A percentile compares a stretch with the other conserved stretches of the same genome.
Evolutionary conservation across 2,797 vertebrate genomes (phyloP).

Genomic region (Halcyon leucocephala): DNA sequence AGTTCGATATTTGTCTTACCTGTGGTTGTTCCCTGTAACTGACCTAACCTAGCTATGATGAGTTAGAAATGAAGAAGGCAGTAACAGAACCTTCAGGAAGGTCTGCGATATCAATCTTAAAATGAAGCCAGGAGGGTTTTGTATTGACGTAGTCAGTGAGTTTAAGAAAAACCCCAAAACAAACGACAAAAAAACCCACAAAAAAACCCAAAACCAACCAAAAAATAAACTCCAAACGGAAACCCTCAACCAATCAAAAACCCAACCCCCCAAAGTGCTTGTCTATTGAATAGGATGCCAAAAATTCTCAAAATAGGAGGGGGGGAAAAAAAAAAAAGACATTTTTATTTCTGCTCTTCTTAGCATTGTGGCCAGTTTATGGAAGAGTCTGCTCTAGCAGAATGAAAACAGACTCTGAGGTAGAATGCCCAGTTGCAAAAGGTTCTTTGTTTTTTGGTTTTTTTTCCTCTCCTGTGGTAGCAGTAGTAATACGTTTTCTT

Average conservation of each 20-base stretch:
- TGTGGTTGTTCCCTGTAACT: neutral
- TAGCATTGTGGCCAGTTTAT: neutral
- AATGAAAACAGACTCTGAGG: neutral
- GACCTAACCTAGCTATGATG: neutral
- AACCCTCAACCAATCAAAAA: no score
- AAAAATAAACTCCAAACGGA: no score
- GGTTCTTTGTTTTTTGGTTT: neutral
- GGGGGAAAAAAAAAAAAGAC: neutral
- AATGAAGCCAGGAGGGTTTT: neutral
- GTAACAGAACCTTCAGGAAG: neutral
- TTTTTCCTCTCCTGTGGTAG: no score
- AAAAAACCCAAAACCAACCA: neutral
- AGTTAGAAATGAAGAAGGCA: neutral
- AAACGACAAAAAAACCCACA: no score
- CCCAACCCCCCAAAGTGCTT: neutral
- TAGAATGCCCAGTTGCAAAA: neutral
- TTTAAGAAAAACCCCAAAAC: neutral
- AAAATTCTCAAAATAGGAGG: neutral
- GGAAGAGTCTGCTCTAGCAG: neutral
- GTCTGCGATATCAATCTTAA: neutral
- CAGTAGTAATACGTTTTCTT: neutral
- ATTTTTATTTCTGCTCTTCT: neutral
- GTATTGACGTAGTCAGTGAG: neutral
- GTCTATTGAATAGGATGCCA: neutral
- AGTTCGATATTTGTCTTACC: neutral